Base-by-base conservation (phyloP, 2,113 vertebrate genomes). In the Meleagris gallopavo region DNA sequence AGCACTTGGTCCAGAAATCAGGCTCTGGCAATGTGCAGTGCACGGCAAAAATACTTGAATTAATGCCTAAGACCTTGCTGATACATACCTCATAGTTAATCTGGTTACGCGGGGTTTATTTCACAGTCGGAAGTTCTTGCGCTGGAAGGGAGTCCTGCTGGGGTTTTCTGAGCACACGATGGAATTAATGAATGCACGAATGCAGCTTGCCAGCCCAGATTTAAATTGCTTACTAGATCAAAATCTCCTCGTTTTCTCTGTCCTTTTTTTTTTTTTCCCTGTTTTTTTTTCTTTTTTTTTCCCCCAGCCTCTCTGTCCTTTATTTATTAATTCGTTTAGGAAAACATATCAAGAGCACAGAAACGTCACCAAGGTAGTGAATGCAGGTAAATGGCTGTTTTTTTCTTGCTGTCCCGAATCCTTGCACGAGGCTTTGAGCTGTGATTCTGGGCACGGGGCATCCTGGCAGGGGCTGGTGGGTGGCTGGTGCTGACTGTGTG, bases 131-230 rank as follows among this genome's bases (percentile, higher is more conserved):
- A 97, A 97, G 95, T 98, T 97, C 96, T 98, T 85, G 94, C 89
- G 83, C 95, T 96, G 96, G 95, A 96, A 94, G 95, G 94, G 94
- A 95, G 93, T 97, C 97, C 97, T 94, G 97, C 97, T 97, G 97
- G 92, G 94, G 97, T 94, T 96, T 96, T 95, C 93, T 96, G 95
- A 97, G 94, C 96, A 97, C 92, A 73, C 45, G 88, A 91, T 96
- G 92, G 97, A 98, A 94, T 97, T 96, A 98, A 97, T 98, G 97
- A 98, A 97, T 98, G 97, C 97, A 92, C 67, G 62, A 97, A 97
- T 85, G 92, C 96, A 91, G 96, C 95, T 95, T 97, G 97, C 96
- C 96, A 96, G 97, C 92, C 88, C 96, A 93, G 94, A 97, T 97
- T 97, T 96, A 96, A 97, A 98, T 97, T 98, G 97, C 97, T 98